Percentiles rank a stretch among this genome's conserved stretches.
Conservation (phyloP, 2,888 invertebrate genomes). For the Tricholauxania praeusta region DNA sequence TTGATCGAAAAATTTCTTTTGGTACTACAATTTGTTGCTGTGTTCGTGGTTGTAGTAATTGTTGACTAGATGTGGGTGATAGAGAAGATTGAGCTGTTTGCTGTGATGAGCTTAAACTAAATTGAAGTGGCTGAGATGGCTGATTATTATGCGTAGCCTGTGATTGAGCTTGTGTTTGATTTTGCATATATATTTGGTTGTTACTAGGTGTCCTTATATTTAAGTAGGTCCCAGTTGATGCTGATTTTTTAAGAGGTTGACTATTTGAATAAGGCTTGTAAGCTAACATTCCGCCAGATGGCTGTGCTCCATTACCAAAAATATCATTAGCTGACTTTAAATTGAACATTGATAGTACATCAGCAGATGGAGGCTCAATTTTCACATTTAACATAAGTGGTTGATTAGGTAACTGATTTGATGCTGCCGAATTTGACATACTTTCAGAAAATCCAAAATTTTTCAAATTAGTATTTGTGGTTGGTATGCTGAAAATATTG, state of each 20-base stretch:
- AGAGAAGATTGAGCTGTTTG: slow-evolving; percentile 37
- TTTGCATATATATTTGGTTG: slow-evolving; percentile 43
- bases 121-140: slow-evolving; percentile 47
- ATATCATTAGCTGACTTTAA: slow-evolving; percentile 46
- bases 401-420: not conserved
- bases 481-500: not conserved
- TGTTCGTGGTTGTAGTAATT: slow-evolving; percentile 49
- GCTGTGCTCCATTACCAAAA: slow-evolving; percentile 44
- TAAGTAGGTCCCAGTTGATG: slow-evolving; percentile 63
- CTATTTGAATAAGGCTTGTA: slow-evolving; percentile 51
- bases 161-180: slow-evolving; percentile 39
- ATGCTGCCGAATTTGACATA: not conserved
- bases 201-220: slow-evolving; percentile 53
- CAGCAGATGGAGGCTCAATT: slow-evolving; percentile 57
- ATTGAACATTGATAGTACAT: slow-evolving; percentile 58
- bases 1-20: slow-evolving; percentile 73
- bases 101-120: slow-evolving; percentile 43
- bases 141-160: slow-evolving; percentile 47
- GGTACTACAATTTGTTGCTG: slow-evolving; percentile 53
- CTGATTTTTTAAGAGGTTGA: slow-evolving; percentile 60
- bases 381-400: slow-evolving; percentile 57
- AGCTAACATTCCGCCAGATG: slow-evolving; percentile 25
- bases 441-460: not conserved
- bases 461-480: slow-evolving; percentile 8
- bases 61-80: slow-evolving; percentile 48